Evolutionary conservation across 2,797 vertebrate species (phyloP), one percentile per base, ranked within the genome.

Genomic region (Phaenicophaeus curvirostris): DNA sequence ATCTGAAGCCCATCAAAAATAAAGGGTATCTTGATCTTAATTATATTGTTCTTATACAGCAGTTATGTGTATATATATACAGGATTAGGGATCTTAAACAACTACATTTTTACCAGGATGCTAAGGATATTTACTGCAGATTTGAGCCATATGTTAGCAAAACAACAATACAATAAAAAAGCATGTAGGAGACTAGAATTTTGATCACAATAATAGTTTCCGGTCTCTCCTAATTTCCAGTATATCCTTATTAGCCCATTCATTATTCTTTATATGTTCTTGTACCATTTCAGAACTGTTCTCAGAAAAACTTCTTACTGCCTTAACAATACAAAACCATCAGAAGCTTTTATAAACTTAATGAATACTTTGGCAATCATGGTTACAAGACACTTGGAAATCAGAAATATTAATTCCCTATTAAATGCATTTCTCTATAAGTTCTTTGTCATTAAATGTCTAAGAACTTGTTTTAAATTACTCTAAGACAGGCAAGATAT

Each of bases 241-340:
- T 96, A 97, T 93, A 81, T 59, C 13, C 33, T 93, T 94, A 91
- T 92, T 48, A 21, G 33, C 54, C 30, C 30, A 75, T 25, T 3
- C 25, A 96, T 62, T 93, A 82, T 96, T 74, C 23, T 95, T 95
- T 85, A 53, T 50, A 63, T 19, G 3, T 87, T 91, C 81, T 55
- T 63, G 23, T 83, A 65, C 13, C 18, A 71, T 81, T 94, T 53
- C 53, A 80, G 63, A 87, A 94, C 51, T 74, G 7, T 88, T 93
- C 61, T 86, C 66, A 86, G 93, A 96, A 96, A 59, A 94, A 85
- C 46, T 94, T 91, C 83, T 81, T 91, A 92, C 93, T 95, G 72
- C 55, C n/a, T 93, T 89, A 90, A 87, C 35, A 93, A 66, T 94
- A 93, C 96, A 72, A 95, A 94, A 13, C 15, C 10, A 51, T 72